Evolutionary conservation across 1,140 invertebrate genomes (phyloP).

Genomic region (Cherax quadricarinatus): DNA sequence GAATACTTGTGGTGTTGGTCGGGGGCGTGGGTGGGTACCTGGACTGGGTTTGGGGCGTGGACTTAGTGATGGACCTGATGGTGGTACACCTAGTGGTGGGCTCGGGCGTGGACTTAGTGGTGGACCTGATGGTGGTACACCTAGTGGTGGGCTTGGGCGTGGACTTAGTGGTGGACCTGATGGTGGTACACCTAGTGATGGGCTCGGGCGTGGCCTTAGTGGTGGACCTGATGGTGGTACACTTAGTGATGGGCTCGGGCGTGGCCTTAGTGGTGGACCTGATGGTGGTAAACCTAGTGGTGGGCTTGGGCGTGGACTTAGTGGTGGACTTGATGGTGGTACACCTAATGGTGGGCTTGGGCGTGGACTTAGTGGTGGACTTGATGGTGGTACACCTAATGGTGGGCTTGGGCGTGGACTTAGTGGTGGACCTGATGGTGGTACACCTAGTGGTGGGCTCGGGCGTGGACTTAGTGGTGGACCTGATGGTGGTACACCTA

Average conservation of each 20-base stretch:
- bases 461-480: too few species aligned
- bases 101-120: not conserved
- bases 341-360: not conserved
- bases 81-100: not conserved
- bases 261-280: not conserved
- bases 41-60: not conserved
- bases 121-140: not conserved
- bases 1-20: not conserved
- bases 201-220: not conserved
- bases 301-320: too few species aligned
- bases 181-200: not conserved
- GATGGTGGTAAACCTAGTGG: not conserved
- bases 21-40: not conserved
- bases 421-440: too few species aligned
- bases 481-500: not conserved
- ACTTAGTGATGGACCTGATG: not conserved
- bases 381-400: not conserved
- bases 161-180: slow-evolving; percentile 12
- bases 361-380: too few species aligned
- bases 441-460: not conserved
- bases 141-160: not conserved
- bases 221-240: slow-evolving; percentile 1
- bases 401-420: too few species aligned
- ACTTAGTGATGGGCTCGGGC: not conserved
- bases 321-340: too few species aligned